phyloP scores from a whole-genome alignment of 2,113 vertebrate genomes.

The Calyptomena viridis region DNA sequence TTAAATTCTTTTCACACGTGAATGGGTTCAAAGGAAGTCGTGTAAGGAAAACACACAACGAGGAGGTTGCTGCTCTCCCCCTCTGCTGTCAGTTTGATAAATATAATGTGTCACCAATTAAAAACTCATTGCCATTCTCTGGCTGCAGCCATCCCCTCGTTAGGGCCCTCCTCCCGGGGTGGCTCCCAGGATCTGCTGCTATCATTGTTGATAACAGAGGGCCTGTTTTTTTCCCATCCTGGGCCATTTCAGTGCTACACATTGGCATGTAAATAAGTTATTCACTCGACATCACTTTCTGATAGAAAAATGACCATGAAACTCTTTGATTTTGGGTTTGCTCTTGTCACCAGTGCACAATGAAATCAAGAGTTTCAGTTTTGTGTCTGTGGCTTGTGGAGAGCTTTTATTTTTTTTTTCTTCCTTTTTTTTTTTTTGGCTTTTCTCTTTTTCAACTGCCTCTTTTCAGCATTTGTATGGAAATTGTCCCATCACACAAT shows the following conservation, averaged over 20 bases:
- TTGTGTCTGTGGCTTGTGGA: conserved; percentile 22
- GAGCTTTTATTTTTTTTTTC: conserved; percentile 45
- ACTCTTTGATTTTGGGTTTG: conserved; percentile 88
- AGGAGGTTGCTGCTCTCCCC: conserved; percentile 77
- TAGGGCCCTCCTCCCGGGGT: conserved; percentile 85
- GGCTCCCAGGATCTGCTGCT: conserved; percentile 73
- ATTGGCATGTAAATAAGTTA: conserved; percentile 96
- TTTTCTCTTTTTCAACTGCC: conserved; percentile 38
- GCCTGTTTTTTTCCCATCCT: conserved; percentile 81
- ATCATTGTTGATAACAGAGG: conserved; percentile 80
- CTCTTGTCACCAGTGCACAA: conserved; percentile 77
- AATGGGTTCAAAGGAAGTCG: conserved; percentile 81
- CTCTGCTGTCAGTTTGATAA: conserved; percentile 90
- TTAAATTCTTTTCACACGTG: conserved; percentile 83
- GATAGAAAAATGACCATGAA: conserved; percentile 87
- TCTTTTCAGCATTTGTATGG: conserved; percentile 78
- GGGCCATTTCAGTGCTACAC: conserved; percentile 75
- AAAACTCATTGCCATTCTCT: conserved; percentile 89
- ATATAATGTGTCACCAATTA: conserved; percentile 97
- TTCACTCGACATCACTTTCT: conserved; percentile 85
- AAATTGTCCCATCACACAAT: conserved; percentile 70
- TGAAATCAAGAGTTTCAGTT: conserved; percentile 87
- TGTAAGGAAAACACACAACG: conserved; percentile 82
- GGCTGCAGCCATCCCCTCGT: conserved; percentile 85
- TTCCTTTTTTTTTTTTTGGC: background rate